Evolutionary conservation across 2,888 invertebrate species (phyloP), one percentile per base, ranked within the genome.

Genomic region (Chrysotoxum bicinctum): DNA sequence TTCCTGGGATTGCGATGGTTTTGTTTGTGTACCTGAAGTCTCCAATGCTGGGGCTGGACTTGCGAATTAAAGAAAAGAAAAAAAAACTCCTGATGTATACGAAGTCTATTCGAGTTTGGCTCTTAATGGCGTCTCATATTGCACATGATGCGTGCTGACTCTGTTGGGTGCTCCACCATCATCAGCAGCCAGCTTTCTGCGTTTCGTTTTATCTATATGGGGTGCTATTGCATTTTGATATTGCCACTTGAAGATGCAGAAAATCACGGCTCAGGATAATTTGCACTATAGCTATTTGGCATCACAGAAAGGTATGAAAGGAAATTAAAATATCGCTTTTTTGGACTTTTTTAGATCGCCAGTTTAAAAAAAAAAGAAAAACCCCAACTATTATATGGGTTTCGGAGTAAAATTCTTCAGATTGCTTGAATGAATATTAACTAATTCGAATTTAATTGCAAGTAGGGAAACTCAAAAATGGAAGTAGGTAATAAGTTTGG

Each of bases 41-140:
- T 68, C 7, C 21, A 12, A 7, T 3, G 69, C 43, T 30, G 35
- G 35, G 12, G 43, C 62, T 64, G 64, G 19, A 45, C 16, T 64
- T 64, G 19, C 30, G 45, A 30, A 45, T 26, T 21, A n/a, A 37
- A 16, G 21, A 35, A 21, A 16, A 45, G 32, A 23, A 12, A 64
- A 35, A 30, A 43, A 30, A 40, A 62, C 26, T 23, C 58, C 37
- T 37, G 23, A 40, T 60, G 40, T 26, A 40, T n/a, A n/a, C 30
- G 16, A 26, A 40, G 82, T 69, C 45, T 64, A 68, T 58, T 21
- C 37, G 26, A 50, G 60, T 50, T 30, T 58, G 48, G 26, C 35
- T 62, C 64, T 85, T 81, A 81, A 85, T 85, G 85, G 85, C 85
- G 85, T 85, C 81, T 85, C 85, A 85, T 85, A 81, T 85, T 81